These are phyloP conservation scores for Ophion costatus DNA, from an alignment of 2,888 invertebrate species.

Conservation along the genomic window DNA sequence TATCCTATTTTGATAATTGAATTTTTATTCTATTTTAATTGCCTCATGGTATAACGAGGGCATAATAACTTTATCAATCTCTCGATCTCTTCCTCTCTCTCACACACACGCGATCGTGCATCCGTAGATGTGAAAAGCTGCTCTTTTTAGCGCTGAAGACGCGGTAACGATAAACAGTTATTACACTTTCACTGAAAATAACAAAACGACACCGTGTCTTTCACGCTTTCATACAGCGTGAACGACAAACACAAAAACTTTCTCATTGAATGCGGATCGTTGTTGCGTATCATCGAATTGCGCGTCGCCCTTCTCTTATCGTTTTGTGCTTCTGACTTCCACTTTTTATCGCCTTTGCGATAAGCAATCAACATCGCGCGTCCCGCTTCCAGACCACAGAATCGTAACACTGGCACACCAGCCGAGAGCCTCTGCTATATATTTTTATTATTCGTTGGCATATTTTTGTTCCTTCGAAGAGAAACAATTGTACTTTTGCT, in stretches of 20 bases:
- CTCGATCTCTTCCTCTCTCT: background rate
- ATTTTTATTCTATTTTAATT: too few species aligned
- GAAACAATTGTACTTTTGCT: too few species aligned
- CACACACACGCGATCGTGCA: background rate
- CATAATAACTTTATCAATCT: too few species aligned
- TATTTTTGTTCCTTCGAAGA: background rate
- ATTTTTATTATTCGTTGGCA: background rate
- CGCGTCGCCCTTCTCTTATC: constrained; percentile 24
- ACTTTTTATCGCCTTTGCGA: constrained; percentile 9
- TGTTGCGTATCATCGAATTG: constrained; percentile 34
- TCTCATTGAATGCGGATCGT: constrained; percentile 40
- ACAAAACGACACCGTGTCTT: constrained; percentile 32
- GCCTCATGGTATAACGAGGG: too few species aligned
- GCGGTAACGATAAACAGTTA: constrained; percentile 33
- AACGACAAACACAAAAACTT: constrained; percentile 33
- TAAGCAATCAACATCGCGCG: background rate
- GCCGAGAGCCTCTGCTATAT: background rate
- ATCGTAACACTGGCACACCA: background rate
- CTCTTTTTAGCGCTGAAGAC: background rate
- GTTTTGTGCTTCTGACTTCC: background rate
- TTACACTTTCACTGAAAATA: constrained; percentile 52
- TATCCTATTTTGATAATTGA: too few species aligned
- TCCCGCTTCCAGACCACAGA: background rate
- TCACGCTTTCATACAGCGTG: constrained; percentile 18
- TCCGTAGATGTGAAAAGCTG: background rate